A percentile compares a stretch with the other conserved stretches of the same genome.
These are phyloP conservation scores for Nesoenas mayeri DNA, from an alignment of 2,113 vertebrate species.

Conservation along the genomic window DNA sequence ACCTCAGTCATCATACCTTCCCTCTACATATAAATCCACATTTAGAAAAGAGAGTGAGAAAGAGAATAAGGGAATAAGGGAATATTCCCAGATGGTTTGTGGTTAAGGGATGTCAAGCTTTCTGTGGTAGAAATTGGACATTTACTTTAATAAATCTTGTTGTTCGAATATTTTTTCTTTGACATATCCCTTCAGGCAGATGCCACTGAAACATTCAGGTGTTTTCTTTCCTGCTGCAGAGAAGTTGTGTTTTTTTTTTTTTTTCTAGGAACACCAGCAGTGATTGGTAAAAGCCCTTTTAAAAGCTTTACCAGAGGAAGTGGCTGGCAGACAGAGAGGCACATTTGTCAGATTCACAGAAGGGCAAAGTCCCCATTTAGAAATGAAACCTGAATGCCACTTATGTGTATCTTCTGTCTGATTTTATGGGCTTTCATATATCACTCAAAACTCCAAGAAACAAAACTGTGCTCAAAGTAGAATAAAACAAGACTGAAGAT, in stretches of 20 bases:
- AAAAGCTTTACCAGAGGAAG: constrained; percentile 51
- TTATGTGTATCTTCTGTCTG: constrained; percentile 40
- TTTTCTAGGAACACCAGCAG: constrained; percentile 1
- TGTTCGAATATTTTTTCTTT: constrained; percentile 54
- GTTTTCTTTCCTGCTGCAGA: neutral
- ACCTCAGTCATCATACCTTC: constrained; percentile 38
- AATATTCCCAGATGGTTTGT: constrained; percentile 29
- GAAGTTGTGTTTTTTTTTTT: neutral
- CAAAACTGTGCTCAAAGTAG: neutral
- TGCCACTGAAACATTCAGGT: constrained; percentile 43
- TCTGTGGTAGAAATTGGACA: constrained; percentile 45
- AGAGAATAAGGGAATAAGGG: neutral
- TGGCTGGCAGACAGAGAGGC: constrained; percentile 24
- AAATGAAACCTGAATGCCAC: constrained; percentile 61
- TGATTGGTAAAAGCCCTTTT: constrained; percentile 51
- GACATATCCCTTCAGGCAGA: constrained; percentile 50
- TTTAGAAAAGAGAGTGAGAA: constrained; percentile 13
- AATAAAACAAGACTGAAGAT: constrained; percentile 19
- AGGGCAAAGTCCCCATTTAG: constrained; percentile 65
- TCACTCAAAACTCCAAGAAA: constrained; percentile 49
- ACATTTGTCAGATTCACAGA: constrained; percentile 65
- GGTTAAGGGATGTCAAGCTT: constrained; percentile 51
- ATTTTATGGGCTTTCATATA: constrained; percentile 52
- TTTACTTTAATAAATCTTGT: constrained; percentile 66
- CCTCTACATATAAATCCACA: constrained; percentile 55